These are phyloP conservation scores for Sorex maritimensis DNA, from an alignment of 2,797 vertebrate species.

Conservation along the genomic window DNA sequence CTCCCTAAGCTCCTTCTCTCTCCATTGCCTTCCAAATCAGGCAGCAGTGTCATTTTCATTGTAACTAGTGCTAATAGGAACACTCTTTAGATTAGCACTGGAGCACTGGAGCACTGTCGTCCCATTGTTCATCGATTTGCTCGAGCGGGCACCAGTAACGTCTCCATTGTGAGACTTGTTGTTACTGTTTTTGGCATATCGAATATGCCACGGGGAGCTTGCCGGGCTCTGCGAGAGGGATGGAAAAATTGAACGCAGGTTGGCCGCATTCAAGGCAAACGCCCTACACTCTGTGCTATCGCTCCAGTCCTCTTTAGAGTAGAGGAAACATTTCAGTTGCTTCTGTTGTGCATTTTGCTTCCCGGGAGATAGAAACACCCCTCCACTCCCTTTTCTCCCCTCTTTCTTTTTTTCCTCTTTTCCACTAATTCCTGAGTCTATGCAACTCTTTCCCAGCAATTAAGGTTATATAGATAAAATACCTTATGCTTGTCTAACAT, in stretches of 20 bases:
- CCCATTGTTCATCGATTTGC: too few species aligned
- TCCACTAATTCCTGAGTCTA: background rate
- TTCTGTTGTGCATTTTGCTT: slow-evolving; percentile 57
- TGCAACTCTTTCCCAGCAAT: background rate
- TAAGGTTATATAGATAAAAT: background rate
- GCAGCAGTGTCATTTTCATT: background rate
- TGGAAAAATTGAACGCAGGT: too few species aligned
- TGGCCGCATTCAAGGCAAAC: too few species aligned
- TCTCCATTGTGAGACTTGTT: too few species aligned
- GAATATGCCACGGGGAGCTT: too few species aligned
- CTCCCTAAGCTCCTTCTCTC: background rate
- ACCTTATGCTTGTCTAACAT: background rate
- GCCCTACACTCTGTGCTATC: too few species aligned
- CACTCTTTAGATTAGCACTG: background rate
- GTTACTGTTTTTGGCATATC: too few species aligned
- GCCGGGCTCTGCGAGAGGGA: too few species aligned
- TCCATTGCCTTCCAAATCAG: background rate
- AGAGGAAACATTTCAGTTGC: slow-evolving; percentile 21
- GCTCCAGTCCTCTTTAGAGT: background rate
- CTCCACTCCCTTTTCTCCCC: background rate
- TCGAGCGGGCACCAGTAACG: too few species aligned
- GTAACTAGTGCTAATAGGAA: background rate
- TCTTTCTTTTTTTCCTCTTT: too few species aligned
- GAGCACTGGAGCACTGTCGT: too few species aligned
- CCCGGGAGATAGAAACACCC: background rate